Evolutionary conservation across 2,797 vertebrate species (phyloP), one percentile per base, ranked within the genome.

Genomic region (Epinephelus awoara): DNA sequence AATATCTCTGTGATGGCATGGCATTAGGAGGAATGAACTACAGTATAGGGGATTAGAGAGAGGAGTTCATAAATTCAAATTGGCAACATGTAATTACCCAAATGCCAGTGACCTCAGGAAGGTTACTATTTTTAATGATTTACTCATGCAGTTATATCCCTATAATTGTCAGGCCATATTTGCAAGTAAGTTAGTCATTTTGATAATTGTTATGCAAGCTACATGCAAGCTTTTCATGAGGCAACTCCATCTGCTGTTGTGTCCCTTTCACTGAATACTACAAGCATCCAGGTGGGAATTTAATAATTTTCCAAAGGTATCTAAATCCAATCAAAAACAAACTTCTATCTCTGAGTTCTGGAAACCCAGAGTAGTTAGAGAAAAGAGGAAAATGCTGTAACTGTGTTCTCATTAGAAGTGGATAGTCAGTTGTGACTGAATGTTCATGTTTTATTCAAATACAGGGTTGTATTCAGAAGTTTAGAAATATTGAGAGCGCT

Each of bases 161-260:
- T 75, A 69, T 75, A 69, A 80, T 62, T 83, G 71, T 78, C 72
- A 23, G 66, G 61, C 44, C 67, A 63, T 76, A 44, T 80, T 83
- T 83, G 0, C 55, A 72, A 77, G 34, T 75, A 63, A 67, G 56
- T 83, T 54, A 63, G 59, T 80, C 40, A 77, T 57, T 87, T 44
- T 81, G 44, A 79, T 80, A 1, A 75, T 68, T 68, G 72, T 87
- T 84, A 79, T 77, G 73, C 63, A 70, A 79, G 75, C 54, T 72
- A 40, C 63, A 59, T 44, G 34, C 29, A 76, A 55, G 54, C 62
- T 76, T 75, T 85, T 56, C 59, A 68, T 1, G 0, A 69, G 18
- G 67, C 9, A 17, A 72, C 29, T 61, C 79, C 72, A 82, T 81
- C 67, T 84, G 82, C 75, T 67, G 63, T 29, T 1, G 52, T 47